phyloP scores from a whole-genome alignment of 2,888 invertebrate species.

The Iphiclides podalirius region DNA sequence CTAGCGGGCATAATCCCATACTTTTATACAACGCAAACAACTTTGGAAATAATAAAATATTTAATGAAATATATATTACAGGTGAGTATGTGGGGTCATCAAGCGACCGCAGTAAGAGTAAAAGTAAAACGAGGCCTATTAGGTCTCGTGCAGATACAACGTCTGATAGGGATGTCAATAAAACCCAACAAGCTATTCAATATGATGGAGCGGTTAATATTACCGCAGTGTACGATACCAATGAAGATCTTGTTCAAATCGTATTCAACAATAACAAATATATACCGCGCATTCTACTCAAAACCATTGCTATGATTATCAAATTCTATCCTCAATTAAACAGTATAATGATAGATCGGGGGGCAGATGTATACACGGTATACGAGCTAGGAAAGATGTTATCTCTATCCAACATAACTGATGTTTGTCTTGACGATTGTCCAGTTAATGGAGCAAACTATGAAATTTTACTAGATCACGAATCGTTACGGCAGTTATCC shows the following conservation, averaged over 20 bases:
- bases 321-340: constrained; percentile 39
- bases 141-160: constrained; percentile 28
- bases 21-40: no score
- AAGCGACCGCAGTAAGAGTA: constrained; percentile 33
- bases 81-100: constrained; percentile 37
- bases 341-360: constrained; percentile 41
- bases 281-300: constrained; percentile 43
- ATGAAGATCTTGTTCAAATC: constrained; percentile 40
- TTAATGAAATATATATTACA: no score
- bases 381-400: constrained; percentile 48
- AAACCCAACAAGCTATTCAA: no score
- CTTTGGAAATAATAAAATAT: no score
- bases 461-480: constrained; percentile 38
- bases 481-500: constrained; percentile 42
- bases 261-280: constrained; percentile 40
- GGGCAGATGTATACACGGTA: constrained; percentile 35
- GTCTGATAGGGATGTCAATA: constrained; percentile 24
- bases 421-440: constrained; percentile 47
- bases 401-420: constrained; percentile 43
- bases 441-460: constrained; percentile 43
- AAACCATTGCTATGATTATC: constrained; percentile 43
- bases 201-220: constrained; percentile 31
- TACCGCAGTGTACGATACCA: constrained; percentile 37
- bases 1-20: no score
- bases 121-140: constrained; percentile 28